Evolutionary conservation across 2,888 invertebrate genomes (phyloP).

Genomic region (Notocelia uddmanniana): DNA sequence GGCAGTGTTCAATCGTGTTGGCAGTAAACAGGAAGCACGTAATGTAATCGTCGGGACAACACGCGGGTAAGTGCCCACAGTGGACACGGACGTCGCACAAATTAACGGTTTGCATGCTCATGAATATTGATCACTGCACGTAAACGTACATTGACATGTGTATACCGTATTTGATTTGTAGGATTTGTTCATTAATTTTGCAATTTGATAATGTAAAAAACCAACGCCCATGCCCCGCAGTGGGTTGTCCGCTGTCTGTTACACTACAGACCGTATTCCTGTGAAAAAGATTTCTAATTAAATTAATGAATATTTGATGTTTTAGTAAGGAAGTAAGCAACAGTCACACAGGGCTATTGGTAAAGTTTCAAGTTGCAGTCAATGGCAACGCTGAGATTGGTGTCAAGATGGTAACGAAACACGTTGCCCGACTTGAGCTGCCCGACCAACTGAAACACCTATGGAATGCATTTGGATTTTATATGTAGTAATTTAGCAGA

Average conservation of each 20-base stretch:
- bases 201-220: background rate
- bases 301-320: no score
- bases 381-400: no score
- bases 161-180: slow-evolving; percentile 10
- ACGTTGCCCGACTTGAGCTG: no score
- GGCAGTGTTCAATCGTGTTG: background rate
- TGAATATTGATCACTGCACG: slow-evolving; percentile 10
- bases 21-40: background rate
- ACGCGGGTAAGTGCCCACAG: background rate
- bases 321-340: no score
- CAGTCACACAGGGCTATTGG: no score
- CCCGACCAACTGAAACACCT: no score
- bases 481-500: no score
- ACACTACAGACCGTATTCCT: background rate
- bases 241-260: background rate
- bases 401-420: no score
- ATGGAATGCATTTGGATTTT: no score
- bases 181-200: slow-evolving; percentile 6
- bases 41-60: slow-evolving; percentile 3
- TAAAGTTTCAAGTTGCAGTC: no score
- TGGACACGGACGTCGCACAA: background rate
- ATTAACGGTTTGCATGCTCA: slow-evolving; percentile 5
- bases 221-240: background rate
- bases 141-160: background rate
- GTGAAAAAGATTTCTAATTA: background rate